Percentiles rank a stretch among this genome's conserved stretches.
These are phyloP conservation scores for Myotis findleyi DNA, from an alignment of 2,797 vertebrate genomes.

Conservation along the genomic window DNA sequence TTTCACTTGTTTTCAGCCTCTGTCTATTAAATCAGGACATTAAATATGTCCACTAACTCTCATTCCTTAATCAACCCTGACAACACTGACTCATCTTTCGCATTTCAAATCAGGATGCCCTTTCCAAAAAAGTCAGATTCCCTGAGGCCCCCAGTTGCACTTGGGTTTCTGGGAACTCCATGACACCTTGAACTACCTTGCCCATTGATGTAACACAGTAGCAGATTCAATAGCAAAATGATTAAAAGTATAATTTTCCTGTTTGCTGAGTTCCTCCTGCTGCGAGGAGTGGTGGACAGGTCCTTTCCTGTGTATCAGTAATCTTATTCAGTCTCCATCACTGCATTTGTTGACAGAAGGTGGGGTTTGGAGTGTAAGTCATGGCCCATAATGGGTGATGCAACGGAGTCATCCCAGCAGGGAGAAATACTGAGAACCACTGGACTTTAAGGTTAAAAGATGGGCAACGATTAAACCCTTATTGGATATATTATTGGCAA, in stretches of 20 bases:
- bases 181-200: not conserved
- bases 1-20: not conserved
- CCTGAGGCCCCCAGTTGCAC: not conserved
- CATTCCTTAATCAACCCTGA: not conserved
- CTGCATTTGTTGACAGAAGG: no score
- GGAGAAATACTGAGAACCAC: not conserved
- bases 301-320: not conserved
- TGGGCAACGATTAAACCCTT: not conserved
- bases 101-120: not conserved
- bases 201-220: not conserved
- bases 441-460: not conserved
- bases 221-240: not conserved
- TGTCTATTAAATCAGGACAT: not conserved
- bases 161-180: not conserved
- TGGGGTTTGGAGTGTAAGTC: not conserved
- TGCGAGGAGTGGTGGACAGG: no score
- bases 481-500: no score
- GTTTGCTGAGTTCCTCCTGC: not conserved
- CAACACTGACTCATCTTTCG: not conserved
- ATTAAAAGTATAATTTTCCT: not conserved
- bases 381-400: no score
- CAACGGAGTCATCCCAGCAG: not conserved
- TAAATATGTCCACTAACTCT: not conserved
- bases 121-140: not conserved
- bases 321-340: not conserved